Base-by-base conservation (phyloP, 2,113 vertebrate species). In the Nothoprocta pentlandii region DNA sequence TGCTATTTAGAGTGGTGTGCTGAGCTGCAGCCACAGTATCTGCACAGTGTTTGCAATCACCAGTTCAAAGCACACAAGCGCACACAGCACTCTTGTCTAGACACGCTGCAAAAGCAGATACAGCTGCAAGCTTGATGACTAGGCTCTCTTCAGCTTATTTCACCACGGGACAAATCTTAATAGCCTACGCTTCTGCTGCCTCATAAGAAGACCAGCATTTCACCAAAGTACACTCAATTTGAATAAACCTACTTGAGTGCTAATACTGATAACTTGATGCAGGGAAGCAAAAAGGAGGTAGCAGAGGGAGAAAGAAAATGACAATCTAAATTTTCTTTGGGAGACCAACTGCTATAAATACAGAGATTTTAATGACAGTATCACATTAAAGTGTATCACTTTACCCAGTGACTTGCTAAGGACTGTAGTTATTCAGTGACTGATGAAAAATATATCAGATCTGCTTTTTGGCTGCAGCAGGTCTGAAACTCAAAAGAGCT, bases 101-200 rank as follows among this genome's bases (percentile, higher is more conserved):
- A 90, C 66, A 89, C 80, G 25, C 93, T 82, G 69, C 59, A 91
- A 83, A 89, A 80, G 2, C 88, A 86, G 51, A 67, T 42, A 17
- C 56, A 71, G 63, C 61, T 58, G 49, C 16, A 8, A 89, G 19
- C 16, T 42, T 28, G 44, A 44, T 39, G 46, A 32, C 26, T 58
- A 32, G 12, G 5, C 12, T 93, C 68, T 56, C 68, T 62, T 74
- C 77, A 47, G 16, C 0, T 0, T 22, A 13, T 89, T 88, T 83
- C 16, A 17, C 42, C 67, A 39, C n/a, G 10, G 25, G 20, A 90
- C 54, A 76, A 89, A 56, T 51, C 59, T 42, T 42, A n/a, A 10
- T n/a, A 39, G 46, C 67, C 46, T 53, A 67, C 32, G 7, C 6
- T 54, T 56, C 47, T 22, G 7, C 23, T 36, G 20, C 39, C 53